phyloP scores from a whole-genome alignment of 2,797 vertebrate species.

The Sparidentex hasta region DNA sequence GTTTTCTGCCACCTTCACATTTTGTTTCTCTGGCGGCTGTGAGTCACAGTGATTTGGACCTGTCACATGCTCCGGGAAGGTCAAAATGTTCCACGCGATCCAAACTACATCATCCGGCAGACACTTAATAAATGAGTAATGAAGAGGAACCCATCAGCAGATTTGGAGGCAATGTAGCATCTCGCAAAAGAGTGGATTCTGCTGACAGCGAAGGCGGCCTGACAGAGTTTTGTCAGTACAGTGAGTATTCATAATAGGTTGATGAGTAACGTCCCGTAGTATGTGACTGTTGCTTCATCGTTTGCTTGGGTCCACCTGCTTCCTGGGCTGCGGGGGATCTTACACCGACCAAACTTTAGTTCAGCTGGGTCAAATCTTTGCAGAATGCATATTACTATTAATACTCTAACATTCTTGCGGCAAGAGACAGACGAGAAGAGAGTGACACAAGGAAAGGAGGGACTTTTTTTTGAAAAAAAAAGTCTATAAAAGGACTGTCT shows the following conservation, averaged over 20 bases:
- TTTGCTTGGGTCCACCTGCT: slow-evolving; percentile 9
- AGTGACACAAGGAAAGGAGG: no score
- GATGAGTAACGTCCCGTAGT: slow-evolving; percentile 69
- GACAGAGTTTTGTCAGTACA: slow-evolving; percentile 31
- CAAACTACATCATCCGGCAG: slow-evolving; percentile 20
- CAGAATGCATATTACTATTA: not conserved
- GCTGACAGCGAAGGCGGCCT: slow-evolving; percentile 67
- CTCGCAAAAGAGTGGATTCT: slow-evolving; percentile 45
- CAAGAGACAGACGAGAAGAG: not conserved
- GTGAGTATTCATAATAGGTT: slow-evolving; percentile 54
- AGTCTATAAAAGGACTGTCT: not conserved
- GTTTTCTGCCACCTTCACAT: not conserved
- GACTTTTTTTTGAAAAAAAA: not conserved
- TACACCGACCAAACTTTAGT: not conserved
- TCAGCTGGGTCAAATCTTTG: no score
- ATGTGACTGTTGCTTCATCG: slow-evolving; percentile 28
- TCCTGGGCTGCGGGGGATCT: not conserved
- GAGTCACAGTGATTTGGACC: slow-evolving; percentile 13
- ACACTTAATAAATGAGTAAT: slow-evolving; percentile 74
- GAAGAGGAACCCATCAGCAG: slow-evolving; percentile 82
- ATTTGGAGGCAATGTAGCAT: slow-evolving; percentile 75
- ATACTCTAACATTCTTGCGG: not conserved
- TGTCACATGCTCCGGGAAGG: slow-evolving; percentile 28
- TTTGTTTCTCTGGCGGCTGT: not conserved
- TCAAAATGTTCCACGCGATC: slow-evolving; percentile 70